These are phyloP conservation scores for Sparus aurata DNA, from an alignment of 2,797 vertebrate genomes.

Conservation along the genomic window DNA sequence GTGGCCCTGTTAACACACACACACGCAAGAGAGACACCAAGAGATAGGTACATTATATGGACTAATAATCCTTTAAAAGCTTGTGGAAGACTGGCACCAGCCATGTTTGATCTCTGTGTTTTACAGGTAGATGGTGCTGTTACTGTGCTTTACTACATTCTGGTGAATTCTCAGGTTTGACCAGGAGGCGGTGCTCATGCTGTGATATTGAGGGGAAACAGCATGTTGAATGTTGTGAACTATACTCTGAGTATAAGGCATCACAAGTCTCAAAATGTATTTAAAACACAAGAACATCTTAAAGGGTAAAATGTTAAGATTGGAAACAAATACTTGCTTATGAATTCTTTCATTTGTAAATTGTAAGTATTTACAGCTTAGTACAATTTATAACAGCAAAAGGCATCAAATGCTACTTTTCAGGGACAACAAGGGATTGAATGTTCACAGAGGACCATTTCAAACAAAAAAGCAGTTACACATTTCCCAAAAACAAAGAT, in stretches of 20 bases:
- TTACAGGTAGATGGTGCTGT: slow-evolving; percentile 52
- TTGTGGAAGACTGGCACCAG: neutral
- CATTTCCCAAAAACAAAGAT: no score
- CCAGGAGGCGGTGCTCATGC: slow-evolving; percentile 61
- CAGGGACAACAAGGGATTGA: no score
- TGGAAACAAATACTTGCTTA: neutral
- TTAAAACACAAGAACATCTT: neutral
- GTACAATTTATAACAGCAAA: no score
- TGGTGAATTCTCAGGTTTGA: slow-evolving; percentile 22
- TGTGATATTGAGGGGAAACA: neutral
- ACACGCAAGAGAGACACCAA: slow-evolving; percentile 1
- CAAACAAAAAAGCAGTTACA: no score
- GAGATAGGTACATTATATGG: slow-evolving; percentile 5
- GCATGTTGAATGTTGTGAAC: neutral
- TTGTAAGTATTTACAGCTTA: no score
- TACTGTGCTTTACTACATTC: neutral
- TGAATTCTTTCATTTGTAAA: neutral
- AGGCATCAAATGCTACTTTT: no score
- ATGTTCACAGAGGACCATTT: no score
- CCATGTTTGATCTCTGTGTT: neutral
- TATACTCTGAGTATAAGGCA: neutral
- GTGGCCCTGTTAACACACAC: slow-evolving; percentile 71
- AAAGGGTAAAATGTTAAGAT: neutral
- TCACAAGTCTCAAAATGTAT: neutral
- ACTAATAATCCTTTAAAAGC: slow-evolving; percentile 53